phyloP scores from a whole-genome alignment of 2,797 vertebrate genomes.

The Otolemur crassicaudatus region DNA sequence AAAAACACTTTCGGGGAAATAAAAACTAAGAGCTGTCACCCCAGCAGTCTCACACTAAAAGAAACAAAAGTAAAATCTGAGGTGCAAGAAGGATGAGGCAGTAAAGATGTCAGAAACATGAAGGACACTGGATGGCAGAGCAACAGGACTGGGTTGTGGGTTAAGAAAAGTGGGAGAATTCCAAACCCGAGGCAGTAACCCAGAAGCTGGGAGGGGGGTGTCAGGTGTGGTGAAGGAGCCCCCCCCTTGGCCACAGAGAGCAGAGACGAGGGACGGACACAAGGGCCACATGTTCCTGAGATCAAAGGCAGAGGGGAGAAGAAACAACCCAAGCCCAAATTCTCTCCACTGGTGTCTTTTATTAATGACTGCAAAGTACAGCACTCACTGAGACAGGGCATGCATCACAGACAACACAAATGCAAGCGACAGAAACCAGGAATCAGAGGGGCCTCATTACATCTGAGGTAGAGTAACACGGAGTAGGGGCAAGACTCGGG shows the following conservation, averaged over 20 bases:
- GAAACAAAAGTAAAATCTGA: neutral
- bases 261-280: neutral
- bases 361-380: slow-evolving; percentile 89
- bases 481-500: slow-evolving; percentile 76
- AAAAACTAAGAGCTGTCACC: neutral
- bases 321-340: neutral
- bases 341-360: slow-evolving; percentile 88
- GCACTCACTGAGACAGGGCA: slow-evolving; percentile 87
- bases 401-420: slow-evolving; percentile 88
- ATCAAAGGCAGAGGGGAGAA: slow-evolving; percentile 38
- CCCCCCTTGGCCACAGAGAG: neutral
- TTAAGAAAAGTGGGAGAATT: neutral
- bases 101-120: rapidly evolving
- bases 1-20: neutral
- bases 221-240: rapidly evolving
- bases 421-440: slow-evolving; percentile 86
- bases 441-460: slow-evolving; percentile 87
- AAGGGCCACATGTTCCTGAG: neutral
- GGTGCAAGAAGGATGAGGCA: rapidly evolving
- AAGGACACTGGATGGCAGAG: rapidly evolving
- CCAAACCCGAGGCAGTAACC: neutral
- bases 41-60: neutral
- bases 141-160: rapidly evolving
- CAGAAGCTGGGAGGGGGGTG: neutral
- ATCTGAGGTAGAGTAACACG: slow-evolving; percentile 89